Evolutionary conservation across 1,140 invertebrate genomes (phyloP).

Genomic region (Probaryconus sp.): DNA sequence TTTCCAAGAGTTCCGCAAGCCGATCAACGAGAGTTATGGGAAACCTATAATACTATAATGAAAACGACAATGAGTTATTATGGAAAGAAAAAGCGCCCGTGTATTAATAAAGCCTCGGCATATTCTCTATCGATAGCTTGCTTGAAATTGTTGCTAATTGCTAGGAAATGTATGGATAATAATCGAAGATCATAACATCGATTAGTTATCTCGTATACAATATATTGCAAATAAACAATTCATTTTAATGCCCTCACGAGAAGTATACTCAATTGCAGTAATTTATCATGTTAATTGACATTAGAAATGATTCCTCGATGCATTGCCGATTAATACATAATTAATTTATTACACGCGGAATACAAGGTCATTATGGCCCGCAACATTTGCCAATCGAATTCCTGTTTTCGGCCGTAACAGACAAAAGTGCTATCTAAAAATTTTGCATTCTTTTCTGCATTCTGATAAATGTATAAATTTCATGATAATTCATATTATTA

Average conservation of each 20-base stretch:
- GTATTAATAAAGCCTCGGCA: constrained; percentile 31
- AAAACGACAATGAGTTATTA: constrained; percentile 64
- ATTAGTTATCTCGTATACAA: constrained; percentile 45
- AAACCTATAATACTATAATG: constrained; percentile 62
- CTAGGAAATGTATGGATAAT: constrained; percentile 59
- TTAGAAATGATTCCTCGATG: constrained; percentile 44
- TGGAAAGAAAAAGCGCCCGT: constrained; percentile 44
- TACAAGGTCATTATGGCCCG: too few relatives aligned
- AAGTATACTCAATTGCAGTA: constrained; percentile 14
- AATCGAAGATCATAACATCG: constrained; percentile 49
- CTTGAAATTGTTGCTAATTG: constrained; percentile 62
- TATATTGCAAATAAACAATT: constrained; percentile 48
- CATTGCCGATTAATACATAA: constrained; percentile 47
- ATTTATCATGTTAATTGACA: constrained; percentile 54
- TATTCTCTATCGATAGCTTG: constrained; percentile 30
- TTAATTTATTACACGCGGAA: constrained; percentile 35
- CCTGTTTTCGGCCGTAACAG: too few relatives aligned
- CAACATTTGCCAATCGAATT: too few relatives aligned
- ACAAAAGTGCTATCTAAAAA: not conserved
- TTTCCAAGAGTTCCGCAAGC: constrained; percentile 62
- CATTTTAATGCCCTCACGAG: constrained; percentile 21
- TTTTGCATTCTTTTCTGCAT: too few relatives aligned
- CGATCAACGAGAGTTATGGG: constrained; percentile 60
- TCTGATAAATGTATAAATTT: too few relatives aligned
- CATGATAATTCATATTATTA: too few relatives aligned